Evolutionary conservation across 2,888 invertebrate genomes (phyloP).

Genomic region (Chrysotoxum bicinctum): DNA sequence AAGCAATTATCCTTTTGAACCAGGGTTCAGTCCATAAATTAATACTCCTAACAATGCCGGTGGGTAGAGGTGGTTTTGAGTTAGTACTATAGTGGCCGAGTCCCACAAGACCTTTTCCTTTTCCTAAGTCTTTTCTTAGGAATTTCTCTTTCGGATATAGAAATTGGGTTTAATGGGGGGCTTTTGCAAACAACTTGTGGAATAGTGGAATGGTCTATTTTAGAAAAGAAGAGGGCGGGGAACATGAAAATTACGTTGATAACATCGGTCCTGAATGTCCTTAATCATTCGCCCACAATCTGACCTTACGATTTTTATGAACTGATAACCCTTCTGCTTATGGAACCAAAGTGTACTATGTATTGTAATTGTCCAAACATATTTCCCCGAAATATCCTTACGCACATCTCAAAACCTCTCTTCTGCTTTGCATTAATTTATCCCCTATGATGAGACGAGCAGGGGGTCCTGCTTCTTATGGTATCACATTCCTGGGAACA

Average conservation of each 20-base stretch:
- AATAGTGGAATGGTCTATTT: conserved; percentile 43
- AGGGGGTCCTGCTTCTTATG: background rate
- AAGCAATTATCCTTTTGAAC: conserved; percentile 63
- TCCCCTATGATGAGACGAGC: background rate
- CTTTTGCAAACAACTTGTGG: conserved; percentile 63
- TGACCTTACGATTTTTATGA: conserved; percentile 64
- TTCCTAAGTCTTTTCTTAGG: background rate
- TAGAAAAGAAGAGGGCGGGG: background rate
- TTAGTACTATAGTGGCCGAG: background rate
- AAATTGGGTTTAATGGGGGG: conserved; percentile 52
- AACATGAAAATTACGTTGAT: conserved; percentile 13
- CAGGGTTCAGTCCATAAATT: conserved; percentile 59
- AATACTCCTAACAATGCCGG: conserved; percentile 56
- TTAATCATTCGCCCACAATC: conserved; percentile 64
- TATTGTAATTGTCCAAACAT: conserved; percentile 26
- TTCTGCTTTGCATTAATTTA: conserved; percentile 36
- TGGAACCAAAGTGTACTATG: background rate
- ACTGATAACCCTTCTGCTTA: conserved; percentile 60
- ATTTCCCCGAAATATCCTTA: conserved; percentile 23
- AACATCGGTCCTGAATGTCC: conserved; percentile 55
- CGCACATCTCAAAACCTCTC: background rate
- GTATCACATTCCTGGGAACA: background rate
- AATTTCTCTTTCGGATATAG: conserved; percentile 3
- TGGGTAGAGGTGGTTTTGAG: background rate
- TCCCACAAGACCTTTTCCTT: background rate